These are phyloP conservation scores for Rhea americana DNA, from an alignment of 2,113 vertebrate genomes.

Conservation along the genomic window DNA sequence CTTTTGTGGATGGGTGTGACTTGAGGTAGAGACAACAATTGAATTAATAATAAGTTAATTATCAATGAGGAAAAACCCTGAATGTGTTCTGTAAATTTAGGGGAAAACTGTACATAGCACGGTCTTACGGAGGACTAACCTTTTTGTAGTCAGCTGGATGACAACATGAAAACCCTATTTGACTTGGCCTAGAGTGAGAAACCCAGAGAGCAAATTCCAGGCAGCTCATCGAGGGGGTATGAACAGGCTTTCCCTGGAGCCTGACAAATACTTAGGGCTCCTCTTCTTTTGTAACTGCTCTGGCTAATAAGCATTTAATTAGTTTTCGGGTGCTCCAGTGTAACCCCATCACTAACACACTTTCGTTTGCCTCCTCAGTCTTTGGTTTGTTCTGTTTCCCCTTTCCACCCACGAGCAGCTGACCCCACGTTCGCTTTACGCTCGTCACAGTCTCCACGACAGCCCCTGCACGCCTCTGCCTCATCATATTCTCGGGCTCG, in stretches of 20 bases:
- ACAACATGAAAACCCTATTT: background rate
- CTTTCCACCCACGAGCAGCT: slow-evolving; percentile 2
- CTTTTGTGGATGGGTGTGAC: slow-evolving; percentile 59
- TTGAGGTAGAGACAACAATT: slow-evolving; percentile 50
- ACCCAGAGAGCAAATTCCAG: background rate
- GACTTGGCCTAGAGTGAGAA: background rate
- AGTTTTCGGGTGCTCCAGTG: background rate
- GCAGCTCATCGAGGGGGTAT: background rate
- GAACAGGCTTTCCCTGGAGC: background rate
- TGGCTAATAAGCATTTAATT: background rate
- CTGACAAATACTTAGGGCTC: background rate
- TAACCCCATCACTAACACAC: background rate
- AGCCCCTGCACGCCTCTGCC: background rate
- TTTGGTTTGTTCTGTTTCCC: slow-evolving; percentile 41
- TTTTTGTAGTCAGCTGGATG: background rate
- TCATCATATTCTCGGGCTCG: background rate
- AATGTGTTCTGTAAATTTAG: slow-evolving; percentile 11
- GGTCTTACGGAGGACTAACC: background rate
- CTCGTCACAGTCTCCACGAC: slow-evolving; percentile 36
- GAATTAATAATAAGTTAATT: slow-evolving; percentile 64
- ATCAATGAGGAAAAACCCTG: slow-evolving; percentile 40
- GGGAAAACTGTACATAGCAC: background rate
- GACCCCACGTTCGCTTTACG: background rate
- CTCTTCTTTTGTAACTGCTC: background rate
- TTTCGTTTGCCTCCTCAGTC: slow-evolving; percentile 2